A percentile compares a stretch with the other conserved stretches of the same genome.
These are phyloP conservation scores for Oriolus oriolus DNA, from an alignment of 2,113 vertebrate species.

Conservation along the genomic window DNA sequence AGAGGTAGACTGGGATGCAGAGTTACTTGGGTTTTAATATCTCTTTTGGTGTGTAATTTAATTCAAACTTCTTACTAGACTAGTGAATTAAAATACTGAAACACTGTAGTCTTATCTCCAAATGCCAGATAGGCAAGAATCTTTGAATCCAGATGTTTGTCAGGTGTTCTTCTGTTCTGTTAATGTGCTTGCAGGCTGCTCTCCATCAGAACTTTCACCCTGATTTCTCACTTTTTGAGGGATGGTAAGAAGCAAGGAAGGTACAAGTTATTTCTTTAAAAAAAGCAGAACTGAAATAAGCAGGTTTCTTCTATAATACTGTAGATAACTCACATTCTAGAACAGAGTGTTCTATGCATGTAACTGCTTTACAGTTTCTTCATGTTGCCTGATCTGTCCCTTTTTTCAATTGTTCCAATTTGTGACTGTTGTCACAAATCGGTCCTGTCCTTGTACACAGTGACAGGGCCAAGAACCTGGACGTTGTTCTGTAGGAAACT, in stretches of 20 bases:
- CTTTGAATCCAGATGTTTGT: background rate
- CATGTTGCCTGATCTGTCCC: background rate
- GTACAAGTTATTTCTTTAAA: background rate
- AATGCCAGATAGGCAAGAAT: background rate
- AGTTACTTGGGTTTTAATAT: background rate
- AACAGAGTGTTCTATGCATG: background rate
- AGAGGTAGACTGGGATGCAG: background rate
- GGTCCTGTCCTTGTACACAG: background rate
- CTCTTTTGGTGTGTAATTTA: background rate
- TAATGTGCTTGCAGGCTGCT: background rate
- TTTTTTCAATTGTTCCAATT: background rate
- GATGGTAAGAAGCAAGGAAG: background rate
- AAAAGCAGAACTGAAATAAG: background rate
- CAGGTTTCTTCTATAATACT: background rate
- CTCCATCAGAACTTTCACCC: background rate
- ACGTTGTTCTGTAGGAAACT: background rate
- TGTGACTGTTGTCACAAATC: background rate
- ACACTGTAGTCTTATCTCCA: background rate
- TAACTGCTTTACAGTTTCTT: background rate
- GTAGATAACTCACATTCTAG: background rate
- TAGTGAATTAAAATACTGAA: background rate
- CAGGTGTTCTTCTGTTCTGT: background rate
- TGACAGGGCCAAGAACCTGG: background rate
- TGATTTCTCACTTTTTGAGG: background rate
- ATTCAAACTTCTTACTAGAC: background rate